Conservation (phyloP, 2,888 invertebrate genomes). For the Nezara viridula region DNA sequence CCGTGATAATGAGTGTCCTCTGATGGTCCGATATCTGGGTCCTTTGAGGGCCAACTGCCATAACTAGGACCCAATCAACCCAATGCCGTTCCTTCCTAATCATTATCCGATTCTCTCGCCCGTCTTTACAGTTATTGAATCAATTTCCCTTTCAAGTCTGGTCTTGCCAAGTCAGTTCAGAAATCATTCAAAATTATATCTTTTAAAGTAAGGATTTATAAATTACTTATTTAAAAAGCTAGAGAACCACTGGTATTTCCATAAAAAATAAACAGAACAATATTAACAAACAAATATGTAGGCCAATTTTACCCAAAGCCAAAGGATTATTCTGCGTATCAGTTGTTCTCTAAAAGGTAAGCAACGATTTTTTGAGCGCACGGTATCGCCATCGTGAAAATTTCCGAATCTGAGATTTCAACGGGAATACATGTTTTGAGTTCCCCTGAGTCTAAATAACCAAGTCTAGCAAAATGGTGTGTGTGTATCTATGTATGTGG, state of each 20-base stretch:
- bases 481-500: too few relatives aligned
- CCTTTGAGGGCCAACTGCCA: constrained; percentile 21
- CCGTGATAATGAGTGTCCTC: background rate
- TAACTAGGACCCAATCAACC: constrained; percentile 43
- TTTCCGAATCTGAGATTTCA: too few relatives aligned
- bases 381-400: too few relatives aligned
- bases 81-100: background rate
- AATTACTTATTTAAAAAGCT: background rate
- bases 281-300: too few relatives aligned
- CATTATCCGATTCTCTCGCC: constrained; percentile 21
- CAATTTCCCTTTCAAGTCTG: background rate
- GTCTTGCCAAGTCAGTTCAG: background rate
- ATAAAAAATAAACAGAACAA: too few relatives aligned
- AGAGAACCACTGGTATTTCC: background rate
- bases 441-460: too few relatives aligned
- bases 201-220: background rate
- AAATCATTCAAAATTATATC: constrained; percentile 14
- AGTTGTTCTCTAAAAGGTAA: too few relatives aligned
- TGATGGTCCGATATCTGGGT: background rate
- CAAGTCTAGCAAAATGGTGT: too few relatives aligned
- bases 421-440: too few relatives aligned
- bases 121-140: constrained; percentile 26
- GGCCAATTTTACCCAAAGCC: too few relatives aligned
- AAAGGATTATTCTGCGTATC: too few relatives aligned
- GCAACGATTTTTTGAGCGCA: too few relatives aligned